Evolutionary conservation across 2,113 vertebrate species (phyloP).

Genomic region (Clarias batrachus): DNA sequence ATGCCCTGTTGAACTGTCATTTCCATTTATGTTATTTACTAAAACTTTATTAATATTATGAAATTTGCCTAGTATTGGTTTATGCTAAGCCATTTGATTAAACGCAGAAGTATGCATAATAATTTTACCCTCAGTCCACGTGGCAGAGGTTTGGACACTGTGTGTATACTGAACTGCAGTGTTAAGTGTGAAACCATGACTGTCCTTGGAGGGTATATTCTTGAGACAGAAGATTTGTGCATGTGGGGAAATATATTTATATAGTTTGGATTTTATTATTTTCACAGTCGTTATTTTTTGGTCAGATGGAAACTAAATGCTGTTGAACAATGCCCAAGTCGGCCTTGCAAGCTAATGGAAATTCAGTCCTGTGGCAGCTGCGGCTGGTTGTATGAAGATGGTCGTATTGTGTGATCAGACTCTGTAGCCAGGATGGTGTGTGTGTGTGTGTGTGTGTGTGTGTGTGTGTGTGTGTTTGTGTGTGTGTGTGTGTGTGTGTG

Average conservation of each 20-base stretch:
- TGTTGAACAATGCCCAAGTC: background rate
- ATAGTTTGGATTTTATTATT: slow-evolving; percentile 25
- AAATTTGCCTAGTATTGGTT: background rate
- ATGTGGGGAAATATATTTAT: background rate
- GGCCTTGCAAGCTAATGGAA: slow-evolving; percentile 22
- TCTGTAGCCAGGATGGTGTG: slow-evolving; percentile 6
- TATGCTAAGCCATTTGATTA: slow-evolving; percentile 10
- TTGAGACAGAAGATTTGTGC: background rate
- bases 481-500: background rate
- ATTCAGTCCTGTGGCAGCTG: slow-evolving; percentile 3
- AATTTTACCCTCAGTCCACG: slow-evolving; percentile 14
- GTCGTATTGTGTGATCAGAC: background rate
- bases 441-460: background rate
- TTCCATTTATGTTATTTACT: background rate
- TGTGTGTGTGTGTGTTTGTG: slow-evolving; percentile 8
- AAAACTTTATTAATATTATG: background rate
- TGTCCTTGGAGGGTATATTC: background rate
- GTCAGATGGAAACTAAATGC: slow-evolving; percentile 1
- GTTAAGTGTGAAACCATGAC: background rate
- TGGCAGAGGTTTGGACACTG: slow-evolving; percentile 14
- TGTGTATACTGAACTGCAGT: slow-evolving; percentile 11
- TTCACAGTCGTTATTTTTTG: slow-evolving; percentile 18
- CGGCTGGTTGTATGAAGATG: background rate
- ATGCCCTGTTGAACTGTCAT: background rate
- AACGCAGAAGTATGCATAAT: background rate